Base-by-base conservation (phyloP, 2,113 vertebrate genomes). In the Pterophyllum scalare region DNA sequence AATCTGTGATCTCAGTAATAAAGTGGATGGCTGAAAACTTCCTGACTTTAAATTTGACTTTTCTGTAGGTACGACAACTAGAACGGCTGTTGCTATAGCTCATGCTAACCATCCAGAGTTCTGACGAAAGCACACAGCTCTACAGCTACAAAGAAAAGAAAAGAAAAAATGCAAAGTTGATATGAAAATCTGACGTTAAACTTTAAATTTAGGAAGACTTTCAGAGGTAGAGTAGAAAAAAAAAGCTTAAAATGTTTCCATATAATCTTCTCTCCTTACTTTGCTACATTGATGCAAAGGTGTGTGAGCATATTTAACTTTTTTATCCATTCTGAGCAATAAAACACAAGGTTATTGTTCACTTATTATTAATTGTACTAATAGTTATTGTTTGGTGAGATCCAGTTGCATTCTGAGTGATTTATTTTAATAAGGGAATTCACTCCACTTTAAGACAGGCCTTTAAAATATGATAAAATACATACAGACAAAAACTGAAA, bases 41-140 rank as follows among this genome's bases (percentile, higher is more conserved):
- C 11, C 11, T 0, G n/a, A 43, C 64, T 67, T 26, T 67, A 67
- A 67, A 67, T 67, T 7, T 49, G 64, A 46, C 64, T 49, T 2
- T 3, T 28, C 26, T 28, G 26, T 28, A 28, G 3, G 26, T 28
- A 28, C 26, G 3, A 28, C 26, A 3, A 28, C 31, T 3, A 20
- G 65, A 20, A 14, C 17, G 52, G 26, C 31, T 52, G 43, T 52
- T 72, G 6, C 15, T 14, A 52, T 31, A 26, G 2, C 26, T 72
- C 65, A 52, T 72, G 11, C 49, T 20, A 26, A 52, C 43, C 52
- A 10, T 8, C 0, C 65, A 52, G 31, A 0, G 4, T 14, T 0
- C 28, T 28, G 0, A 17, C 7, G 24, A 49, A 49, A 49, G 15
- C 9, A 5, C 3, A 2, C 43, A 20, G 9, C 24, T 70, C 12